Conservation (phyloP, 1,140 invertebrate genomes). For the Bombus polaris region DNA sequence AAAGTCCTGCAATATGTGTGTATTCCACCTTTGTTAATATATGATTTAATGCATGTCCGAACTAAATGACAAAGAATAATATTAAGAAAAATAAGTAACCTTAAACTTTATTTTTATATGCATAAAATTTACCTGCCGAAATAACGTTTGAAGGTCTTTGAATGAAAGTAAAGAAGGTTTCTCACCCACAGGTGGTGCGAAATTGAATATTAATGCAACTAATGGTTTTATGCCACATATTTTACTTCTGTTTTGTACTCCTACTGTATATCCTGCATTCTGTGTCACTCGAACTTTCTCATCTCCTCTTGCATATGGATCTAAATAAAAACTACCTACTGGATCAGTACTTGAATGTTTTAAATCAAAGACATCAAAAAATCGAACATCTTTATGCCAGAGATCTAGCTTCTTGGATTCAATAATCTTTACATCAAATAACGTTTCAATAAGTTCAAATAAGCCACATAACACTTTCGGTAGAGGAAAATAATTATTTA, state of each 20-base stretch:
- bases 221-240: conserved; percentile 86
- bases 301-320: conserved; percentile 88
- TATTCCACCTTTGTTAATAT: conserved; percentile 91
- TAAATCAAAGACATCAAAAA: conserved; percentile 91
- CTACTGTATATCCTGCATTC: conserved; percentile 87
- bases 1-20: conserved; percentile 91
- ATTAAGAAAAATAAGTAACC: not conserved
- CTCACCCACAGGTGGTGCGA: conserved; percentile 85
- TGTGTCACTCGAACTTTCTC: conserved; percentile 85
- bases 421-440: conserved; percentile 93
- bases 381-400: conserved; percentile 94
- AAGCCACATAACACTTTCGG: conserved; percentile 89
- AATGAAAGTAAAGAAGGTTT: conserved; percentile 89
- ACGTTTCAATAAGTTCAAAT: conserved; percentile 88
- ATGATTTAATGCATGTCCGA: conserved; percentile 93
- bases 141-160: conserved; percentile 89
- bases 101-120: conserved; percentile 5
- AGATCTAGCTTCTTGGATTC: conserved; percentile 85
- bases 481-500: conserved; percentile 93
- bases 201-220: conserved; percentile 92
- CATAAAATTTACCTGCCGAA: conserved; percentile 85
- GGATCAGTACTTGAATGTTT: conserved; percentile 84
- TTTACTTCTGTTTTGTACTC: conserved; percentile 87
- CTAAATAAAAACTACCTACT: conserved; percentile 92
- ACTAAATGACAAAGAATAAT: conserved; percentile 78